These are phyloP conservation scores for Clistopyga incitator DNA, from an alignment of 2,888 invertebrate genomes.

Conservation along the genomic window DNA sequence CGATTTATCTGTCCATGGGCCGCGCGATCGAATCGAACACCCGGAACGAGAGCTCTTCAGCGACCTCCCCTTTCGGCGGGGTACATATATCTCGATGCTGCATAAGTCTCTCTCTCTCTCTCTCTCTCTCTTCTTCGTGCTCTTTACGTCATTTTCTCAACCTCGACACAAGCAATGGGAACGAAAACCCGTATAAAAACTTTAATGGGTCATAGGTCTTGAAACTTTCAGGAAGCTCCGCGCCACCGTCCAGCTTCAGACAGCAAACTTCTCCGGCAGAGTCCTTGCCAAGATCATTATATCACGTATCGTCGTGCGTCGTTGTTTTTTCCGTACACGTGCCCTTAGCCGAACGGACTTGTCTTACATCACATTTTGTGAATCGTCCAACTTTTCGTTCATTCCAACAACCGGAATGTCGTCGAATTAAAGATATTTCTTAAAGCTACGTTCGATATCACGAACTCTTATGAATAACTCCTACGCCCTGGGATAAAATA, in stretches of 20 bases:
- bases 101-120: conserved; percentile 29
- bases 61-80: conserved; percentile 6
- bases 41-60: conserved; percentile 35
- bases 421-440: not conserved
- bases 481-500: not conserved
- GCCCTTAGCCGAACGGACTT: not conserved
- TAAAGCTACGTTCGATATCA: not conserved
- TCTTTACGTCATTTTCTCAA: conserved; percentile 44
- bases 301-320: conserved; percentile 48
- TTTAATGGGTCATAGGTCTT: conserved; percentile 58
- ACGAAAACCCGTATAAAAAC: conserved; percentile 42
- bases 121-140: conserved; percentile 22
- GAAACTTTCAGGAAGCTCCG: conserved; percentile 56
- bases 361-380: not conserved
- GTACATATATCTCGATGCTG: not conserved
- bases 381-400: not conserved
- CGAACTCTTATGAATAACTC: not conserved
- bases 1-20: conserved; percentile 70
- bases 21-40: conserved; percentile 76
- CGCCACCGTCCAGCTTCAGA: conserved; percentile 42
- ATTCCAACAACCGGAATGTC: not conserved
- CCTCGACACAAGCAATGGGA: conserved; percentile 12
- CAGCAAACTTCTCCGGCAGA: conserved; percentile 47
- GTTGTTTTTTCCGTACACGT: conserved; percentile 16
- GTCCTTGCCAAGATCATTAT: conserved; percentile 59